Percentiles rank a stretch among this genome's conserved stretches.
Evolutionary conservation across 1,140 invertebrate species (phyloP).

Genomic region (Drosophila leontia): DNA sequence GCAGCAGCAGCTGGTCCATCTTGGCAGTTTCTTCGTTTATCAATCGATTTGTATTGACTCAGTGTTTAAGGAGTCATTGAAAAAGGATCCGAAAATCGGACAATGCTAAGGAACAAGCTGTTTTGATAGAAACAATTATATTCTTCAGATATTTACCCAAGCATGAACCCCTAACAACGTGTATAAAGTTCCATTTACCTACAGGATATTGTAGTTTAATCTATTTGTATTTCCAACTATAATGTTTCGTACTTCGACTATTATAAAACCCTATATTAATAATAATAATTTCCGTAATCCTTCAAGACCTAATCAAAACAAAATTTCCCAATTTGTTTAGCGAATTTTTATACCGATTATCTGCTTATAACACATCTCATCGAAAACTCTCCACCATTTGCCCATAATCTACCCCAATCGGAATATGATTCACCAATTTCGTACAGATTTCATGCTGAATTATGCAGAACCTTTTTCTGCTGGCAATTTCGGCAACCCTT

Average conservation of each 20-base stretch:
- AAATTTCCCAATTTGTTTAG: slow-evolving; percentile 4
- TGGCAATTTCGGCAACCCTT: slow-evolving; percentile 13
- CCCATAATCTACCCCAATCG: slow-evolving; percentile 26
- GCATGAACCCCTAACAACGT: not conserved
- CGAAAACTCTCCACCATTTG: not conserved
- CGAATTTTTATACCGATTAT: not conserved
- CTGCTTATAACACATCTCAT: not conserved
- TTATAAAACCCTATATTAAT: no score
- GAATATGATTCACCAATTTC: slow-evolving; percentile 22
- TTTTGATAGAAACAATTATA: not conserved
- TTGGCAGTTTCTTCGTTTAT: slow-evolving; percentile 24
- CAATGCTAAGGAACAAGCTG: not conserved
- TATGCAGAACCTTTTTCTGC: slow-evolving; percentile 2
- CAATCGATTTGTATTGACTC: slow-evolving; percentile 35
- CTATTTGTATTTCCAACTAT: no score
- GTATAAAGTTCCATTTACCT: not conserved
- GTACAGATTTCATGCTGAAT: slow-evolving; percentile 29
- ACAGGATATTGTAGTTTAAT: no score
- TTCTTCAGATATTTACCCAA: not conserved
- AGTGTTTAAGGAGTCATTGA: slow-evolving; percentile 17
- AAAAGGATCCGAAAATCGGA: not conserved
- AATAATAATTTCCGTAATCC: not conserved
- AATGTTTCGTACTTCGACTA: no score
- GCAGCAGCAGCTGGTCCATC: slow-evolving; percentile 27
- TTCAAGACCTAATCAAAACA: not conserved